Evolutionary conservation across 92 coral and sea anemone genomes (phyloP).

Genomic region (Nematostella vectensis): DNA sequence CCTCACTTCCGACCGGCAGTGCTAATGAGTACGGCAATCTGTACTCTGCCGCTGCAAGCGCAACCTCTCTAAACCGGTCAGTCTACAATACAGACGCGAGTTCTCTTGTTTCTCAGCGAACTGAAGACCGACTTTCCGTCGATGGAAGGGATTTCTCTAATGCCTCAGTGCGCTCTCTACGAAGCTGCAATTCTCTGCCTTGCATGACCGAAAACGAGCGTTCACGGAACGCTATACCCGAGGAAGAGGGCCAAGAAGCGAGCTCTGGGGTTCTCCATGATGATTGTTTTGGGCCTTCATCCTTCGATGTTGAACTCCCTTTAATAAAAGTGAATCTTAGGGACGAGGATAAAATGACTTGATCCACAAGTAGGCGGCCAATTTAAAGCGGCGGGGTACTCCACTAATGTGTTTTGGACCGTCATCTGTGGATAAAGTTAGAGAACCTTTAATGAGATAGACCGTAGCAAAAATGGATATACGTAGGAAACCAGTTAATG

Average conservation of each 20-base stretch:
- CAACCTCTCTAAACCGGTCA: background rate
- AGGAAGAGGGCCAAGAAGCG: background rate
- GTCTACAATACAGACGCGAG: background rate
- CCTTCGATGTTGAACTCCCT: too few relatives aligned
- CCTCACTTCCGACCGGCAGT: too few relatives aligned
- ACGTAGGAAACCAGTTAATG: too few relatives aligned
- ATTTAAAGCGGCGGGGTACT: too few relatives aligned
- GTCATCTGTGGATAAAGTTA: too few relatives aligned
- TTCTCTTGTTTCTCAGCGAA: background rate
- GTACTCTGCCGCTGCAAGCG: background rate
- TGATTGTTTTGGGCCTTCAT: too few relatives aligned
- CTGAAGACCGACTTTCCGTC: background rate
- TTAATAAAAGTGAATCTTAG: too few relatives aligned
- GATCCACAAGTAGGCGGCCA: too few relatives aligned
- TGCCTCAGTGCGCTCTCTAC: background rate
- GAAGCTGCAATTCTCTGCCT: background rate
- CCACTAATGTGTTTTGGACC: too few relatives aligned
- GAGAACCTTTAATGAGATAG: too few relatives aligned
- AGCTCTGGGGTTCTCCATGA: background rate
- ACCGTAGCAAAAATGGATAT: too few relatives aligned
- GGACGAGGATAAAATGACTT: too few relatives aligned
- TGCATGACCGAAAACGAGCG: background rate
- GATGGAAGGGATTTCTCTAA: background rate
- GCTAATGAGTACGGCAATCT: background rate
- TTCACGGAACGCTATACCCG: background rate